Evolutionary conservation across 2,113 vertebrate genomes (phyloP).

Genomic region (human (Homo sapiens)): GRCh38 chr11:105974001-105974500

Average conservation of each 20-base stretch:
- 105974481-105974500: conserved; percentile 99
- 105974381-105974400: conserved; percentile 99
- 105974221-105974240: conserved; percentile 43
- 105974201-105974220: conserved; percentile 52
- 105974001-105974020: conserved; percentile 33
- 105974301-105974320: conserved; percentile 98
- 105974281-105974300: conserved; percentile 82
- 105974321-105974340: conserved; percentile 99
- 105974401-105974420: conserved; percentile 99
- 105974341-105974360: conserved; percentile 99
- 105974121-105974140: conserved; percentile 45
- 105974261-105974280: neutral
- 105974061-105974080: conserved; percentile 69
- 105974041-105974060: conserved; percentile 71
- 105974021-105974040: conserved; percentile 1
- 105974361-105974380: conserved; percentile 99
- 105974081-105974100: conserved; percentile 69
- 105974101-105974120: conserved; percentile 64
- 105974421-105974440: conserved; percentile 99
- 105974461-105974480: conserved; percentile 99
- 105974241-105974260: conserved; percentile 58
- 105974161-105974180: conserved; percentile 56
- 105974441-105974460: conserved; percentile 98
- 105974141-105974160: conserved; percentile 53
- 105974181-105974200: conserved; percentile 52